A percentile compares a stretch with the other conserved stretches of the same genome.
Evolutionary conservation across 2,113 vertebrate genomes (phyloP).

Genomic region (Mystacornis crossleyi): DNA sequence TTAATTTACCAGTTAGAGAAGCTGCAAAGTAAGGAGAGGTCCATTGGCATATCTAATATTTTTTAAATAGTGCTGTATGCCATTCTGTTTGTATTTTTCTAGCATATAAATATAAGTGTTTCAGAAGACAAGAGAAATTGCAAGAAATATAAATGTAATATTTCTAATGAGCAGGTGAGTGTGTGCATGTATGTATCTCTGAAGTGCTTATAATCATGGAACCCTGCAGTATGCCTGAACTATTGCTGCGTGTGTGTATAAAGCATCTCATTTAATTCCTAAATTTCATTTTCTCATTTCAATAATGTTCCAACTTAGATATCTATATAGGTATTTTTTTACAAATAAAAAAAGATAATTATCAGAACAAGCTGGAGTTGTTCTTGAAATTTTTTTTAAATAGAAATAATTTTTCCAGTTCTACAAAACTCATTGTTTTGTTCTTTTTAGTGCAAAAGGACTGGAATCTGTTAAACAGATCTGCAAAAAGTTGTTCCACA

Average conservation of each 20-base stretch:
- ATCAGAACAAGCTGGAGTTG: not conserved
- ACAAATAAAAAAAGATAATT: not conserved
- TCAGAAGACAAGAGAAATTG: not conserved
- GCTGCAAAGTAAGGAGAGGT: not conserved
- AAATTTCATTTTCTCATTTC: conserved; percentile 5
- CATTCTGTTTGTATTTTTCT: not conserved
- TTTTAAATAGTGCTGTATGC: not conserved
- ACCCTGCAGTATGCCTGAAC: not conserved
- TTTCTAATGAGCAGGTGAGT: not conserved
- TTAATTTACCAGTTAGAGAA: conserved; percentile 1
- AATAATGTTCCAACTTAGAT: not conserved
- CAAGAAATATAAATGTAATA: not conserved
- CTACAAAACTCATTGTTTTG: not conserved
- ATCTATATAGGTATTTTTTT: not conserved
- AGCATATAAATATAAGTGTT: not conserved
- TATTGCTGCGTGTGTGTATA: not conserved
- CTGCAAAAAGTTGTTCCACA: not conserved
- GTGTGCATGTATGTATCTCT: not conserved
- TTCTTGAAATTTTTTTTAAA: not conserved
- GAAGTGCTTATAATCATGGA: not conserved
- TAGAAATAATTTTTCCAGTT: not conserved
- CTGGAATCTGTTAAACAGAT: not conserved
- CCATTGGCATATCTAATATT: not conserved
- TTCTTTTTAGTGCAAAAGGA: not conserved
- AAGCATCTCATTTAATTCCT: not conserved